These are phyloP conservation scores for Hemiscyllium ocellatum DNA, from an alignment of 2,113 vertebrate genomes.

Conservation along the genomic window DNA sequence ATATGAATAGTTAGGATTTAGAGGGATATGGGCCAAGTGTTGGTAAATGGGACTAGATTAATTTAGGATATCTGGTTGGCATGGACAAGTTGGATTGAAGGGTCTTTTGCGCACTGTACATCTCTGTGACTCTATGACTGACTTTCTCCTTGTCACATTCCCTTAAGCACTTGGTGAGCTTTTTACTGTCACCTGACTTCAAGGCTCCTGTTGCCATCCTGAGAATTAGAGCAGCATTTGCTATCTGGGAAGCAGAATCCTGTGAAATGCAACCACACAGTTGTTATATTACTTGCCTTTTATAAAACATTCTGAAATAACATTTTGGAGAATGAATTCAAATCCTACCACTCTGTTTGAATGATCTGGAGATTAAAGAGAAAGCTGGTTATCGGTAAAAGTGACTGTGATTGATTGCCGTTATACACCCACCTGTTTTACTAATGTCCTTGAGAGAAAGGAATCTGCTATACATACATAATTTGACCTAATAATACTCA, in stretches of 20 bases:
- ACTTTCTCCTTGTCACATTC: not conserved
- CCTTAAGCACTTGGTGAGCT: not conserved
- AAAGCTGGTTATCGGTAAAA: not conserved
- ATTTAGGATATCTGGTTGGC: too few species aligned
- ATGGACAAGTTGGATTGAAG: too few species aligned
- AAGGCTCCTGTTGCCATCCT: not conserved
- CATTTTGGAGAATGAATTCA: not conserved
- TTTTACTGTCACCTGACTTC: not conserved
- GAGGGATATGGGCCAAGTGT: too few species aligned
- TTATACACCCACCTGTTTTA: not conserved
- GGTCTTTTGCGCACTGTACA: too few species aligned
- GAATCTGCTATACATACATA: not conserved
- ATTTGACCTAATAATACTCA: not conserved
- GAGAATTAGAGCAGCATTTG: not conserved
- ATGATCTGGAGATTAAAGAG: not conserved
- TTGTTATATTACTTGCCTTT: not conserved
- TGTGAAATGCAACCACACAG: not conserved
- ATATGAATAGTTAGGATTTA: too few species aligned
- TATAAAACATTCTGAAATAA: not conserved
- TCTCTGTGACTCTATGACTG: not conserved
- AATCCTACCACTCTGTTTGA: not conserved
- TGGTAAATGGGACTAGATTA: too few species aligned
- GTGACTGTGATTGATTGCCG: not conserved
- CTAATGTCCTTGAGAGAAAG: not conserved
- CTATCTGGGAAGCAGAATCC: not conserved